Evolutionary conservation across 1,140 invertebrate species (phyloP).

Genomic region (Condylostylus longicornis): DNA sequence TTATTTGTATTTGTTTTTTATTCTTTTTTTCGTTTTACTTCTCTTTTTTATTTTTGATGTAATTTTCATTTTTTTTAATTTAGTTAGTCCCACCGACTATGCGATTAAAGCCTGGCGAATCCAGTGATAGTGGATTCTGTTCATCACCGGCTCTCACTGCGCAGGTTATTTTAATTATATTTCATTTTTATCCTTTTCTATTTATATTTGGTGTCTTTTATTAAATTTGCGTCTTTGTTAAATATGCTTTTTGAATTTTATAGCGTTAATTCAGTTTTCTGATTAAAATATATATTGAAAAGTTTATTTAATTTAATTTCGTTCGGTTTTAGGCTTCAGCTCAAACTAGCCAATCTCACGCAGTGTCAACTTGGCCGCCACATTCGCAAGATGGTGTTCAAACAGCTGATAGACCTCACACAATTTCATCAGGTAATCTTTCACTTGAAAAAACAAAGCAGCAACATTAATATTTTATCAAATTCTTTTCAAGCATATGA

Average conservation of each 20-base stretch:
- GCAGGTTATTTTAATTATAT: slow-evolving; percentile 32
- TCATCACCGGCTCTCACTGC: slow-evolving; percentile 33
- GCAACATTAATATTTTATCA: slow-evolving; percentile 4
- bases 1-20: slow-evolving; percentile 16
- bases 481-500: no score
- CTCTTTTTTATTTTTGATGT: slow-evolving; percentile 24
- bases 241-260: slow-evolving; percentile 10
- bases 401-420: slow-evolving; percentile 73
- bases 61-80: slow-evolving; percentile 29
- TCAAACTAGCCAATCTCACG: slow-evolving; percentile 27
- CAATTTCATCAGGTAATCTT: slow-evolving; percentile 63
- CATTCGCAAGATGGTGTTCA: slow-evolving; percentile 48
- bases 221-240: slow-evolving; percentile 6
- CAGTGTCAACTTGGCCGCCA: slow-evolving; percentile 31
- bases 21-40: slow-evolving; percentile 17
- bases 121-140: slow-evolving; percentile 34
- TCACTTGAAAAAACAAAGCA: no score
- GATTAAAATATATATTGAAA: slow-evolving; percentile 3
- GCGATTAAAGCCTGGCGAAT: slow-evolving; percentile 34
- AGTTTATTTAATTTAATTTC: slow-evolving; percentile 1
- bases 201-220: slow-evolving; percentile 15
- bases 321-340: slow-evolving; percentile 19
- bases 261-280: no score
- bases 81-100: slow-evolving; percentile 35
- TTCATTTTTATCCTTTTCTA: slow-evolving; percentile 23